Evolutionary conservation across 2,888 invertebrate species (phyloP), one percentile per base, ranked within the genome.

Genomic region (Nomada hirtipes): DNA sequence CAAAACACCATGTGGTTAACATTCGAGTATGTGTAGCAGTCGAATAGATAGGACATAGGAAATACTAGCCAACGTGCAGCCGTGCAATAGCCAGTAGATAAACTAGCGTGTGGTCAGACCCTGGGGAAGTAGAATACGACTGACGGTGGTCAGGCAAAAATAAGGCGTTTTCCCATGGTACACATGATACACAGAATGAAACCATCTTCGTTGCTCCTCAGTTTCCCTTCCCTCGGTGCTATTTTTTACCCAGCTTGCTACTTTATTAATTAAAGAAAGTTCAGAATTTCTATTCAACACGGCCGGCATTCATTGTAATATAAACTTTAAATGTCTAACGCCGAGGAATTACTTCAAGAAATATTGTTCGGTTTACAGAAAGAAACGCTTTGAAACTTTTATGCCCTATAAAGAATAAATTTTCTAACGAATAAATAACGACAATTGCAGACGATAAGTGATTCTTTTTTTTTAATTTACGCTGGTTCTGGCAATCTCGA

Each of bases 401-500:
- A 36, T 36, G 36, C 36, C 36, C 36, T 36, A 36, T 7, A 36
- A 36, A 7, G 36, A 36, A 36, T 36, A 36, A 36, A 36, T 36
- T 36, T 36, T 1, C 23, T 10, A 20, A 57, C 23, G 13, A 57
- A 36, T 36, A 36, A 36, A 36, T 36, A 36, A 36, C 36, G 36
- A 7, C 36, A 7, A 36, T 36, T 36, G 36, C 29, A 29, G 4
- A 7, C 36, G 36, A 7, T 9, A 7, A 36, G 36, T 36, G 36
- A 36, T 36, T 36, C 0, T 36, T 36, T 7, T 36, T 1, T 36
- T 36, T 7, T 7, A 36, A 0, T 36, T 36, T 4, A 53, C 20
- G 9, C 53, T 52, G 7, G 26, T 50, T n/a, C 23, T 23, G 47
- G 50, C 70, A 63, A 68, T 75, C 65, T 57, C 50, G 20, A 63